Evolutionary conservation across 2,888 invertebrate genomes (phyloP).

Genomic region (Morpho helenor): DNA sequence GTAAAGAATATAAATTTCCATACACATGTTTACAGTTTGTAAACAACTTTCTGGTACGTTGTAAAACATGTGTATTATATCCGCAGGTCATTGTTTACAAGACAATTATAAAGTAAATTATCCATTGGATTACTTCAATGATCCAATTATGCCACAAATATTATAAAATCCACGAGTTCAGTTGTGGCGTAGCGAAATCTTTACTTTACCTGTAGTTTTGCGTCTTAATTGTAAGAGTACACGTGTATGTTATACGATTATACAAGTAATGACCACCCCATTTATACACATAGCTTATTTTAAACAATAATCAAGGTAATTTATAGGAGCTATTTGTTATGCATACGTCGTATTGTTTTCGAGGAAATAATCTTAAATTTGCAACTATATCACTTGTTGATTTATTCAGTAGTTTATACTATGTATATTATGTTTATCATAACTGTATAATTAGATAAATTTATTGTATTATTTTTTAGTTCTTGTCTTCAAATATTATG

Average conservation of each 20-base stretch:
- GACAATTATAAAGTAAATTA: slow-evolving; percentile 19
- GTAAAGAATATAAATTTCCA: slow-evolving; percentile 2
- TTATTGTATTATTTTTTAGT: too few relatives aligned
- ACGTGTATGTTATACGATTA: slow-evolving; percentile 37
- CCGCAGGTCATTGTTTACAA: slow-evolving; percentile 32
- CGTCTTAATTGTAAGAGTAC: slow-evolving; percentile 29
- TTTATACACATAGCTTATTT: slow-evolving; percentile 19
- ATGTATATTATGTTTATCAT: too few relatives aligned
- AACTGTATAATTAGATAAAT: too few relatives aligned
- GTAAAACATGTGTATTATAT: slow-evolving; percentile 24
- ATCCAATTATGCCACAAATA: slow-evolving; percentile 48
- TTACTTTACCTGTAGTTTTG: slow-evolving; percentile 37
- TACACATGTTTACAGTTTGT: slow-evolving; percentile 1
- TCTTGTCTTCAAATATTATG: too few relatives aligned
- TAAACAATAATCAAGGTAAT: slow-evolving; percentile 18
- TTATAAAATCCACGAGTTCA: slow-evolving; percentile 63
- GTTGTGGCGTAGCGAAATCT: slow-evolving; percentile 46
- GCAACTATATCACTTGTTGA: not conserved
- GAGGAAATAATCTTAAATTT: slow-evolving; percentile 8
- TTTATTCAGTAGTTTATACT: too few relatives aligned
- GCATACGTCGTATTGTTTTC: slow-evolving; percentile 15
- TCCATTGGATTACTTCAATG: slow-evolving; percentile 31
- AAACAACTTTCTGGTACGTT: slow-evolving; percentile 11
- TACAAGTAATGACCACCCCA: slow-evolving; percentile 15
- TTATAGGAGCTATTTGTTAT: slow-evolving; percentile 16